phyloP scores from a whole-genome alignment of 2,797 vertebrate genomes.

The Valencia hispanica region DNA sequence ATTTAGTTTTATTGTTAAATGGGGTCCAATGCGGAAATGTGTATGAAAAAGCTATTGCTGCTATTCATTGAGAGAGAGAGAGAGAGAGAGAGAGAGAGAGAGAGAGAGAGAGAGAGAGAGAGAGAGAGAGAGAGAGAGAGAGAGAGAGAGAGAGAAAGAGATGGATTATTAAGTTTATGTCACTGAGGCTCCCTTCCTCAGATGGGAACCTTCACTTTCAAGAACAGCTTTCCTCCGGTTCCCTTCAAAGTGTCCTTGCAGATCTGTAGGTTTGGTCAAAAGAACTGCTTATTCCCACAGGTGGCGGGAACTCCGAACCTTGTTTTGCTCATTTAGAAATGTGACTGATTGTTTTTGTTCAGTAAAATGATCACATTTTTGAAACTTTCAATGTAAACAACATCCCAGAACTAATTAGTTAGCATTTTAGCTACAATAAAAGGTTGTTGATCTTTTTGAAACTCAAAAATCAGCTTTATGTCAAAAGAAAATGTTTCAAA shows the following conservation, averaged over 20 bases:
- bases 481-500: background rate
- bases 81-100: background rate
- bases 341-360: background rate
- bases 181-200: background rate
- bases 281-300: background rate
- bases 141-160: background rate
- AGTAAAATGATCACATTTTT: background rate
- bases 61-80: slow-evolving; percentile 27
- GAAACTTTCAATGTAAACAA: background rate
- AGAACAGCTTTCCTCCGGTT: background rate
- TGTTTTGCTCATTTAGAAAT: background rate
- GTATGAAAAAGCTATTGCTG: slow-evolving; percentile 47
- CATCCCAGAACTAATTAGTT: background rate
- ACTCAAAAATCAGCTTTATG: background rate
- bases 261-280: background rate
- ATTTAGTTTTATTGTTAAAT: slow-evolving; percentile 48
- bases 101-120: background rate
- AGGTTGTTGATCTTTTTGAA: background rate
- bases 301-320: background rate
- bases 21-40: slow-evolving; percentile 19
- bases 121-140: background rate
- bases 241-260: background rate
- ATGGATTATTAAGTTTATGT: background rate
- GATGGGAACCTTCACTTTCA: background rate
- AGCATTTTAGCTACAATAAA: background rate